Evolutionary conservation across 2,113 vertebrate genomes (phyloP).

Genomic region (Dipodomys stephensi): DNA sequence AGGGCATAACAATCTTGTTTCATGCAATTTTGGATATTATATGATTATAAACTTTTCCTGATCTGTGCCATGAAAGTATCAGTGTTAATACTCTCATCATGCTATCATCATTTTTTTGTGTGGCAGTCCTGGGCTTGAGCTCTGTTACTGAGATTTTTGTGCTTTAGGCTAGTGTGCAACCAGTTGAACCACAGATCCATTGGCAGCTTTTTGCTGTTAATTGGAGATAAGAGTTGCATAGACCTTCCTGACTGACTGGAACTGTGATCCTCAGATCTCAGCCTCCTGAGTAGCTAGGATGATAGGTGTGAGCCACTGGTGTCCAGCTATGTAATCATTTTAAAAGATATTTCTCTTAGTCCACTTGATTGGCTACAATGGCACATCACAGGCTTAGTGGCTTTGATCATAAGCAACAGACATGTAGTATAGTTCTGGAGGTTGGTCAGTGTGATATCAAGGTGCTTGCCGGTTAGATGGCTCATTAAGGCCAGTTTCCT

Average conservation of each 20-base stretch:
- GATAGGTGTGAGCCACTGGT: no score
- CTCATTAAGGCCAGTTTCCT: not conserved
- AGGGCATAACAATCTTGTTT: not conserved
- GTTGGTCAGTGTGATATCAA: not conserved
- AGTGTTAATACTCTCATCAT: not conserved
- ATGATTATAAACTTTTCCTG: not conserved
- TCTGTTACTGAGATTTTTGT: no score
- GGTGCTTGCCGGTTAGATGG: no score
- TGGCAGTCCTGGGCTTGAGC: no score
- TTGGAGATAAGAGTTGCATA: no score
- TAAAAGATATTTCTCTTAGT: not conserved
- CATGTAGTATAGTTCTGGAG: not conserved
- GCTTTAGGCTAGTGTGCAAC: no score
- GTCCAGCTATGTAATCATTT: no score
- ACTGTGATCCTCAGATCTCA: no score
- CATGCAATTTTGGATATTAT: not conserved
- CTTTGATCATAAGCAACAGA: not conserved
- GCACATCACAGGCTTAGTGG: not conserved
- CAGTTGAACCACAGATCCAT: no score
- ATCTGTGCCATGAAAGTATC: not conserved
- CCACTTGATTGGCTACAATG: not conserved
- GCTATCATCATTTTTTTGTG: not conserved
- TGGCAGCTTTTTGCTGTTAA: no score
- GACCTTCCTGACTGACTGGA: no score
- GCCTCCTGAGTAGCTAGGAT: no score